phyloP scores from a whole-genome alignment of 37 sponge, comb jelly and placozoan species.

The Tethya wilhelma region DNA sequence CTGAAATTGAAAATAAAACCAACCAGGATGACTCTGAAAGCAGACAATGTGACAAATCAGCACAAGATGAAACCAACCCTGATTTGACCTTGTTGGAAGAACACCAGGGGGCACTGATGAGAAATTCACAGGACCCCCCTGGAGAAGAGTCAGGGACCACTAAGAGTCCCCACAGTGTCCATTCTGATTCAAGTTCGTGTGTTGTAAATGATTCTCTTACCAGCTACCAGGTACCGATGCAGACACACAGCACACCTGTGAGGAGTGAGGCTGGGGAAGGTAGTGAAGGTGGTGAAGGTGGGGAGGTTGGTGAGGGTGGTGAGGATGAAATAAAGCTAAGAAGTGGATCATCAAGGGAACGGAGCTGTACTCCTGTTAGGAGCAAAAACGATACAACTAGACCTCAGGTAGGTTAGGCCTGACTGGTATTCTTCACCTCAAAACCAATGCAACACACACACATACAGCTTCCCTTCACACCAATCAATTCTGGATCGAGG shows the following conservation, averaged over 20 bases:
- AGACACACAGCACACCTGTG: slow-evolving; percentile 10
- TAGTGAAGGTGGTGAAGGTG: neutral
- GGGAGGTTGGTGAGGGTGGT: neutral
- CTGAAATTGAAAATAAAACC: neutral
- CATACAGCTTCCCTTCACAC: slow-evolving; percentile 17
- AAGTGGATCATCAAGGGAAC: neutral
- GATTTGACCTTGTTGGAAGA: neutral
- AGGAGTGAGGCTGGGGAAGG: neutral
- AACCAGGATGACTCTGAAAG: neutral
- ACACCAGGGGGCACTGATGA: neutral
- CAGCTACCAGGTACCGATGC: slow-evolving; percentile 14
- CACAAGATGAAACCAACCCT: neutral
- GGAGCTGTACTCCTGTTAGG: neutral
- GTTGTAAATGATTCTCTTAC: neutral
- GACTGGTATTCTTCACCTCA: too few relatives aligned
- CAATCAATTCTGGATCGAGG: slow-evolving; percentile 1
- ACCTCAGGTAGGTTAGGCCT: too few relatives aligned
- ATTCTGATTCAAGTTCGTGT: neutral
- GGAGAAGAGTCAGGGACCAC: too few relatives aligned
- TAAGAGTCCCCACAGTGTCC: neutral
- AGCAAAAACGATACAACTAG: neutral
- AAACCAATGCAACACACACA: too few relatives aligned
- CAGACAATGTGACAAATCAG: neutral
- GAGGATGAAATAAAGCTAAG: neutral
- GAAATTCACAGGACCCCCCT: too few relatives aligned